These are phyloP conservation scores for Cantharis lateralis DNA, from an alignment of 2,888 invertebrate genomes.

Conservation along the genomic window DNA sequence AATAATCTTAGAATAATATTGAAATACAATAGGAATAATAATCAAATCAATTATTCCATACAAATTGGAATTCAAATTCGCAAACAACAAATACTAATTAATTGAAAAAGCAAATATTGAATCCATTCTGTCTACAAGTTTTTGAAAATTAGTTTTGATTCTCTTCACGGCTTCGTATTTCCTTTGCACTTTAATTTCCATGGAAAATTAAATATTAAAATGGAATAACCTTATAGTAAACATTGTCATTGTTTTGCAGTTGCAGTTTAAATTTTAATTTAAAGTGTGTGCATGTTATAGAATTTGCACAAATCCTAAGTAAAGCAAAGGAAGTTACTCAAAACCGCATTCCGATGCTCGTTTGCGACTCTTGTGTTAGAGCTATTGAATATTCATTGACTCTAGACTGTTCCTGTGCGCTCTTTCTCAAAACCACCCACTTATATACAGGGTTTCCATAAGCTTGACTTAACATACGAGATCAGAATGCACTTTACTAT, in stretches of 20 bases:
- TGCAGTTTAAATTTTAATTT: slow-evolving; percentile 3
- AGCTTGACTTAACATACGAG: slow-evolving; percentile 26
- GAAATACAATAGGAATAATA: slow-evolving; percentile 51
- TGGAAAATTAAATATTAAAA: neutral
- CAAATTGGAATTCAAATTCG: slow-evolving; percentile 48
- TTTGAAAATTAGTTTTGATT: slow-evolving; percentile 40
- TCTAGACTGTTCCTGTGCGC: slow-evolving; percentile 31
- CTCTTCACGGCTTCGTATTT: neutral
- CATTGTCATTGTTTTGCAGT: neutral
- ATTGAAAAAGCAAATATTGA: slow-evolving; percentile 52
- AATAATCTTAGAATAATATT: slow-evolving; percentile 36
- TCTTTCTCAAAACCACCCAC: slow-evolving; percentile 29
- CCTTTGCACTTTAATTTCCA: neutral
- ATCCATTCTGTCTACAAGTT: slow-evolving; percentile 39
- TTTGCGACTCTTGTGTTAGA: slow-evolving; percentile 44
- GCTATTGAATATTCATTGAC: slow-evolving; percentile 47
- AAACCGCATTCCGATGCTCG: slow-evolving; percentile 41
- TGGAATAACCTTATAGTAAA: neutral
- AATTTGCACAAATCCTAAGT: slow-evolving; percentile 16
- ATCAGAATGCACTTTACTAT: slow-evolving; percentile 9
- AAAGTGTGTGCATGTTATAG: slow-evolving; percentile 8
- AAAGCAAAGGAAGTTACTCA: slow-evolving; percentile 29
- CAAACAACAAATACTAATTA: slow-evolving; percentile 52
- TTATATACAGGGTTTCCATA: slow-evolving; percentile 26
- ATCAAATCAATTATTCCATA: slow-evolving; percentile 51